Conservation (phyloP, 2,888 invertebrate genomes). For the Dolichopus griseipennis region DNA sequence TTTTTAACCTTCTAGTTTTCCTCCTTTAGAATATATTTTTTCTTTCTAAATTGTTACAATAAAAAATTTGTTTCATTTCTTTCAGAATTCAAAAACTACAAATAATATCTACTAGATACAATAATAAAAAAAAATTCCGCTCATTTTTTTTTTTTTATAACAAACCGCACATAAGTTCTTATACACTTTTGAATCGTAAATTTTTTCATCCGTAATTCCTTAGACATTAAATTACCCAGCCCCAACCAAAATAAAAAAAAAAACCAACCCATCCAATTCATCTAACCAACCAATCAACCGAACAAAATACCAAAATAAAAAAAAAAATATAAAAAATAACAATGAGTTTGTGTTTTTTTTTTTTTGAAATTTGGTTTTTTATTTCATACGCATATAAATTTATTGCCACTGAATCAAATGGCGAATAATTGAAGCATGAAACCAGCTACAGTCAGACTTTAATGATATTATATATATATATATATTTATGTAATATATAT, state of each 20-base stretch:
- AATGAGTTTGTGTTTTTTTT: too few relatives aligned
- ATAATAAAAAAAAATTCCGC: too few relatives aligned
- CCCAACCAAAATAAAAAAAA: too few relatives aligned
- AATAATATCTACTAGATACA: too few relatives aligned
- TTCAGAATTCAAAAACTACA: neutral
- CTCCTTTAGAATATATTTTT: too few relatives aligned
- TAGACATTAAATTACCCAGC: neutral
- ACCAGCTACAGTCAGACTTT: neutral
- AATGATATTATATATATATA: too few relatives aligned
- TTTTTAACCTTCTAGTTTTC: too few relatives aligned
- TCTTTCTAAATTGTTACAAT: too few relatives aligned
- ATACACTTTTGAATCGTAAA: neutral
- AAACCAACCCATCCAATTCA: neutral
- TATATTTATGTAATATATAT: too few relatives aligned
- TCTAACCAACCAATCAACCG: neutral
- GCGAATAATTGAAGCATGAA: neutral
- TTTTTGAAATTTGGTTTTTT: neutral
- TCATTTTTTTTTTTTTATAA: neutral
- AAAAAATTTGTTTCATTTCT: too few relatives aligned
- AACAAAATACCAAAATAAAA: neutral
- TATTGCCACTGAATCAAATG: neutral
- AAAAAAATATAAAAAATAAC: too few relatives aligned
- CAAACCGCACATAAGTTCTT: neutral
- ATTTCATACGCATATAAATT: slow-evolving; percentile 1
- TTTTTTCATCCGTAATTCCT: slow-evolving; percentile 4